Conservation (phyloP, 2,888 invertebrate genomes). For the Sinhomidia bicolor region DNA sequence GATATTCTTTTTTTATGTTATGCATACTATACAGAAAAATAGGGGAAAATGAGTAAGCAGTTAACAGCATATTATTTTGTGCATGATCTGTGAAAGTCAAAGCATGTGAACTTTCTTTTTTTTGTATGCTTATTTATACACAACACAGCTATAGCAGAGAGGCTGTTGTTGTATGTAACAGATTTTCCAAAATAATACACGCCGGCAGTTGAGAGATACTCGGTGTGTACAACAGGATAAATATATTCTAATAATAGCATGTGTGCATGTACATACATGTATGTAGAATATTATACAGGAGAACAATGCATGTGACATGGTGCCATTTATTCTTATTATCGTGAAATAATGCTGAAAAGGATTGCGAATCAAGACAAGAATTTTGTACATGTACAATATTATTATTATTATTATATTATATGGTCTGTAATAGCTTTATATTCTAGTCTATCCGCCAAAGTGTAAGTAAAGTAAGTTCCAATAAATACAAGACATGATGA, state of each 20-base stretch:
- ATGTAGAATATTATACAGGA: neutral
- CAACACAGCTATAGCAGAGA: neutral
- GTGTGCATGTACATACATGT: neutral
- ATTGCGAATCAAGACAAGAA: neutral
- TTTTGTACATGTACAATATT: neutral
- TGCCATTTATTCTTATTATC: constrained; percentile 19
- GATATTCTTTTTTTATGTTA: too few species aligned
- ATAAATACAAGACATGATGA: constrained; percentile 3
- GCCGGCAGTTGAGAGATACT: neutral
- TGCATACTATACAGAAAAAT: too few species aligned
- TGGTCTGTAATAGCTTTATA: neutral
- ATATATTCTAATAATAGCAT: neutral
- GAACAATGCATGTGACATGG: neutral
- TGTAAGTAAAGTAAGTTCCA: neutral
- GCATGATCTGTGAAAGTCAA: neutral
- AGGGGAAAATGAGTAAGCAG: too few species aligned
- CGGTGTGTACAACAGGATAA: too few species aligned
- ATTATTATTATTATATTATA: neutral
- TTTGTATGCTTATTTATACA: neutral
- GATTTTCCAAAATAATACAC: neutral
- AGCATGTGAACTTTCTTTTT: neutral
- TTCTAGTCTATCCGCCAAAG: neutral
- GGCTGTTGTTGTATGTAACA: neutral
- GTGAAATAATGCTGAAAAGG: neutral
- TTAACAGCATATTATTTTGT: neutral